These are phyloP conservation scores for Prietella phreatophila DNA, from an alignment of 2,113 vertebrate genomes.

Conservation along the genomic window DNA sequence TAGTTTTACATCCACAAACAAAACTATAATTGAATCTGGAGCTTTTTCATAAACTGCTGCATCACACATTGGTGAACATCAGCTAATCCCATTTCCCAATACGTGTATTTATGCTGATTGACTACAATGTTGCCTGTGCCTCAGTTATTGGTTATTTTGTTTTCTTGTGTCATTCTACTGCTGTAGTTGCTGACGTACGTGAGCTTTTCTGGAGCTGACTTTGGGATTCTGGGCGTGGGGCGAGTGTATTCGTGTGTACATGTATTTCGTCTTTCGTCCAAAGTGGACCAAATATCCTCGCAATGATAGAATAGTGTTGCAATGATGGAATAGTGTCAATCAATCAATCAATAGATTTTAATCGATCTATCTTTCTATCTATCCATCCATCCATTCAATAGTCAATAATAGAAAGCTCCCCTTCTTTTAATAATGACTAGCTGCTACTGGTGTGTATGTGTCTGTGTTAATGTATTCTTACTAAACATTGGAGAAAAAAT, in stretches of 20 bases:
- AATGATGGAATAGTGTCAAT: not conserved
- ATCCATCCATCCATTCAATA: not conserved
- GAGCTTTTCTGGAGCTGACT: slow-evolving; percentile 34
- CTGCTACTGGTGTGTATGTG: not conserved
- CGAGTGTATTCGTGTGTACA: not conserved
- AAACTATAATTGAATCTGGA: not conserved
- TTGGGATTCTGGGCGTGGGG: not conserved
- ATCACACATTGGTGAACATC: slow-evolving; percentile 6
- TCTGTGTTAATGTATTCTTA: not conserved
- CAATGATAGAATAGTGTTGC: not conserved
- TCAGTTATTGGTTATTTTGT: not conserved
- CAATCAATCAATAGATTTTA: not conserved
- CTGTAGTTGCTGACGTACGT: not conserved
- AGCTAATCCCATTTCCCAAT: not conserved
- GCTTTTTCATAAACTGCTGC: not conserved
- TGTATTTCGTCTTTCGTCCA: not conserved
- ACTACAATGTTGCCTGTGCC: not conserved
- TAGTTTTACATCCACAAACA: not conserved
- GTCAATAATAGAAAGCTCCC: not conserved
- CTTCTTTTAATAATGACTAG: not conserved
- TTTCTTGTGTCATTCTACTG: not conserved
- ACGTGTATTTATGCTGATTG: not conserved
- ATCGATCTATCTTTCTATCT: not conserved
- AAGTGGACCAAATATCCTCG: not conserved
- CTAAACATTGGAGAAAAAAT: not conserved